Percentiles rank a stretch among this genome's conserved stretches.
phyloP scores from a whole-genome alignment of 2,113 vertebrate species.

The Brachirus orientalis region DNA sequence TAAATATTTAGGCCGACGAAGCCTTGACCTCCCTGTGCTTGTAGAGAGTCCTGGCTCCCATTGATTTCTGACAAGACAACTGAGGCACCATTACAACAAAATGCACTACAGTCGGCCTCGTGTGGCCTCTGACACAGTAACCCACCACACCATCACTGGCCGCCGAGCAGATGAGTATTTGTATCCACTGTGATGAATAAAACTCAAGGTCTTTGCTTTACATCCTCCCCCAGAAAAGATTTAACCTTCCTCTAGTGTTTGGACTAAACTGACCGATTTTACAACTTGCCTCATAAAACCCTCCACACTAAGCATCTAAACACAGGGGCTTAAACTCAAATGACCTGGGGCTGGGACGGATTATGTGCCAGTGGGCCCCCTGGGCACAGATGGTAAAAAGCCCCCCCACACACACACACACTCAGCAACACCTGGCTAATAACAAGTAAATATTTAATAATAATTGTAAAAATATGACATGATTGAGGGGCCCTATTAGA shows the following conservation, averaged over 20 bases:
- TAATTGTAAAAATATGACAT: no score
- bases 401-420: no score
- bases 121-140: constrained; percentile 86
- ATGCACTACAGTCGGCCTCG: constrained; percentile 91
- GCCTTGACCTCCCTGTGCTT: constrained; percentile 92
- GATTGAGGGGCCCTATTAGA: no score
- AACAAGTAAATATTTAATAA: no score
- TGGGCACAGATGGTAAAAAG: no score
- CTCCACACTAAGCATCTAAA: no score
- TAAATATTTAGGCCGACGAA: constrained; percentile 96
- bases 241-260: constrained; percentile 2
- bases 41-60: constrained; percentile 90
- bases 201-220: constrained; percentile 33
- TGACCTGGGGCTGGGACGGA: no score
- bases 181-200: constrained; percentile 22
- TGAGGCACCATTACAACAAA: constrained; percentile 96
- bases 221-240: constrained; percentile 6
- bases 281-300: no score
- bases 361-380: no score
- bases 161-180: constrained; percentile 5
- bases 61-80: constrained; percentile 97
- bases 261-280: no score
- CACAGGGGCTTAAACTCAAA: no score
- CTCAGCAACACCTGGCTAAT: no score
- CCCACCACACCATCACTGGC: constrained; percentile 70